phyloP scores from a whole-genome alignment of 2,888 invertebrate species.

The Chironomus tentans region DNA sequence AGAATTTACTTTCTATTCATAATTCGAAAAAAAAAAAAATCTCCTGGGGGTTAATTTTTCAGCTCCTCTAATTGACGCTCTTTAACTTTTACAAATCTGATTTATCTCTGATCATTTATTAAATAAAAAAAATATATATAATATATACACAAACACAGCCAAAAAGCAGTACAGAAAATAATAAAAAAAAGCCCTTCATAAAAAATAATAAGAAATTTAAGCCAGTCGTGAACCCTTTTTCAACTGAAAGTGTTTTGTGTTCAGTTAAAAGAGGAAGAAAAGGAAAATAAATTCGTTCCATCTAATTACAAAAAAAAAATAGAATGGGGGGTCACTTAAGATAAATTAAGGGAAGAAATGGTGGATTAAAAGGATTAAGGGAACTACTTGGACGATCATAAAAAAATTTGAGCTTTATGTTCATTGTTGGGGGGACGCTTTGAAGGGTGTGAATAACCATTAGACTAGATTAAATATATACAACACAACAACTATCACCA shows the following conservation, averaged over 20 bases:
- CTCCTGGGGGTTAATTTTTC: conserved; percentile 5
- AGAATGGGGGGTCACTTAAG: neutral
- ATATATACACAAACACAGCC: neutral
- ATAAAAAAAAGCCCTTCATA: neutral
- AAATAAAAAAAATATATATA: neutral
- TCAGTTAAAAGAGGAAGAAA: neutral
- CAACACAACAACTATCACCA: conserved; percentile 25
- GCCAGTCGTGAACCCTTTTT: neutral
- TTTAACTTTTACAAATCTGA: conserved; percentile 14
- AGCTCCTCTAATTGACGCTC: conserved; percentile 4
- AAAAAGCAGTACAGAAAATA: neutral
- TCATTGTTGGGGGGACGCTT: neutral
- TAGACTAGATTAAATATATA: conserved; percentile 27
- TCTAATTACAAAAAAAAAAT: neutral
- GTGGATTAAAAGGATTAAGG: neutral
- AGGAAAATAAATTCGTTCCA: neutral
- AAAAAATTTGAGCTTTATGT: no score
- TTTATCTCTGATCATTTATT: conserved; percentile 20
- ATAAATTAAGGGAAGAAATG: neutral
- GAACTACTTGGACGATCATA: no score
- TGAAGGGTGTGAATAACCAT: conserved; percentile 27
- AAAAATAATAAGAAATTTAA: neutral
- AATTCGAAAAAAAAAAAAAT: neutral
- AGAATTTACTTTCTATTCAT: neutral
- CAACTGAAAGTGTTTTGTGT: neutral